phyloP scores from a whole-genome alignment of 2,797 vertebrate species.

The Telmatherina bonti region DNA sequence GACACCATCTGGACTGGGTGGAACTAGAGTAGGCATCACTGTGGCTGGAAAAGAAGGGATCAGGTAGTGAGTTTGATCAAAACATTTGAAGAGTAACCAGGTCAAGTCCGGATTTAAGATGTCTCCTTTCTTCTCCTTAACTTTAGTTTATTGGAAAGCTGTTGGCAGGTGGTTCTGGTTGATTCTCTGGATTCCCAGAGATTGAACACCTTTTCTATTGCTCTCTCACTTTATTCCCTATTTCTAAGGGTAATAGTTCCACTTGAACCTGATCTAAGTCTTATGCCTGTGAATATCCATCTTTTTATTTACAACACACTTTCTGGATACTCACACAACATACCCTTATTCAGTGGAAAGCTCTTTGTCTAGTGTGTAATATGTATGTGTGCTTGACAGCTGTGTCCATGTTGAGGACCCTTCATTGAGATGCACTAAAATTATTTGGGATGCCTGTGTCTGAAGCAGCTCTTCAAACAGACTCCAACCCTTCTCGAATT shows the following conservation, averaged over 20 bases:
- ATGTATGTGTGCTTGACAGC: conserved; percentile 58
- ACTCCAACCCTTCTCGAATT: conserved; percentile 38
- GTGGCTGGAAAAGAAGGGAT: neutral
- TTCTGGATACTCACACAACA: conserved; percentile 44
- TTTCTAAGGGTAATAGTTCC: neutral
- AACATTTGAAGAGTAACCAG: neutral
- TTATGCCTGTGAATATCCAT: neutral
- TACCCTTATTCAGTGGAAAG: conserved; percentile 35
- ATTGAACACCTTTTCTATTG: no score
- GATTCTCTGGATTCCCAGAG: no score
- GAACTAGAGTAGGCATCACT: neutral
- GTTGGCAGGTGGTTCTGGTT: neutral
- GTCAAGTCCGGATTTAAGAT: neutral
- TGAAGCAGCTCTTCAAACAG: conserved; percentile 71
- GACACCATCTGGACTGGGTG: no score
- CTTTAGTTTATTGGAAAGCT: neutral
- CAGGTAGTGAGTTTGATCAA: neutral
- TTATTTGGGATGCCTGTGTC: conserved; percentile 58
- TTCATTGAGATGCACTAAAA: conserved; percentile 77
- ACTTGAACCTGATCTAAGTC: neutral
- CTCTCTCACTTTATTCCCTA: neutral
- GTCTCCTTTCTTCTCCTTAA: neutral
- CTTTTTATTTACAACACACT: conserved; percentile 14
- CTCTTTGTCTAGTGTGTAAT: conserved; percentile 35
- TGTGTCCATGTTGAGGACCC: conserved; percentile 64